Percentiles rank a stretch among this genome's conserved stretches.
Conservation (phyloP, 2,797 vertebrate genomes). For the Tangara arthus region DNA sequence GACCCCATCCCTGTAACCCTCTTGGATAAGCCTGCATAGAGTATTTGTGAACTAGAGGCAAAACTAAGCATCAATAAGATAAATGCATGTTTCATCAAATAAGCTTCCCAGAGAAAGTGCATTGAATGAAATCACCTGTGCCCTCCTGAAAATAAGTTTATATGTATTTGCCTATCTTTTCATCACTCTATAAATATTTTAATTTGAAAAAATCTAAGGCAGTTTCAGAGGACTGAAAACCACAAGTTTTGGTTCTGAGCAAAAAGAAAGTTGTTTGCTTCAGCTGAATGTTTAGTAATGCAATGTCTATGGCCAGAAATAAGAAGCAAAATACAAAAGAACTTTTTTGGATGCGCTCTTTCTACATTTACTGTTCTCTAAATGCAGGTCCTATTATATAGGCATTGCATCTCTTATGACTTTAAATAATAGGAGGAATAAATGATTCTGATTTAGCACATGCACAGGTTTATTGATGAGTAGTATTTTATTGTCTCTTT, state of each 20-base stretch:
- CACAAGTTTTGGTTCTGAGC: not conserved
- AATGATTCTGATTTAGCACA: not conserved
- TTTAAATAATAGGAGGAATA: not conserved
- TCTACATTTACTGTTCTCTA: not conserved
- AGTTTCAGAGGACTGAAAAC: not conserved
- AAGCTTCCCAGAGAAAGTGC: not conserved
- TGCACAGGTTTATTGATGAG: not conserved
- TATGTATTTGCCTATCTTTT: not conserved
- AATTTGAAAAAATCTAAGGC: not conserved
- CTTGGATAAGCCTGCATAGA: not conserved
- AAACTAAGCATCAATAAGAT: not conserved
- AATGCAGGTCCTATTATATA: not conserved
- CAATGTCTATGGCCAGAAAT: not conserved
- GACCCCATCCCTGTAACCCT: not conserved
- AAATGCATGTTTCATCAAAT: not conserved
- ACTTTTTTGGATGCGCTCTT: not conserved
- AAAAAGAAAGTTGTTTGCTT: not conserved
- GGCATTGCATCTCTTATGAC: not conserved
- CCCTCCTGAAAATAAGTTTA: not conserved
- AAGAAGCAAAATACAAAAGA: not conserved
- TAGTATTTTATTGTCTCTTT: not conserved
- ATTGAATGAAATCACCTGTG: not conserved
- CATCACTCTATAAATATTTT: not conserved
- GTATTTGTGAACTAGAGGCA: not conserved
- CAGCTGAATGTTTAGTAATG: not conserved